These are phyloP conservation scores for Numenius arquata DNA, from an alignment of 2,113 vertebrate species.

Conservation along the genomic window DNA sequence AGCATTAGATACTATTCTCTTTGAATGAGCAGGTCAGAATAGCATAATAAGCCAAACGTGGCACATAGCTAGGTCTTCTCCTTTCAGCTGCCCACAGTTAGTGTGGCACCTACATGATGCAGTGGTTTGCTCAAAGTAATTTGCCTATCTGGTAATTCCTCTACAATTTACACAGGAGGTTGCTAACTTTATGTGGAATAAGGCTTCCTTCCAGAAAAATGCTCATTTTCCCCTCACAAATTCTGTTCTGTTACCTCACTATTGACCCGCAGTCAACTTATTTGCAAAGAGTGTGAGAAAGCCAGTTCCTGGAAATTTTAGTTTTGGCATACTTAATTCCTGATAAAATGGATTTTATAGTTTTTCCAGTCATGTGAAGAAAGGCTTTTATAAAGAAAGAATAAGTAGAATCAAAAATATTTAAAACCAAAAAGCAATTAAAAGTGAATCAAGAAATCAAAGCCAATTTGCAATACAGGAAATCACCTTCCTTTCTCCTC, in stretches of 20 bases:
- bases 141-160: neutral
- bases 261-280: neutral
- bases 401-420: neutral
- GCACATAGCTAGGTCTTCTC: neutral
- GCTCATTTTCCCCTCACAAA: neutral
- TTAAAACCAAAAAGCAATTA: neutral
- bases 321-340: neutral
- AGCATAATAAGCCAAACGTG: neutral
- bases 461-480: neutral
- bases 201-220: neutral
- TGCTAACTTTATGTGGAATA: neutral
- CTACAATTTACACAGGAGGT: neutral
- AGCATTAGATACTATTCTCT: neutral
- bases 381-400: neutral
- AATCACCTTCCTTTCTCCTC: neutral
- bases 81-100: neutral
- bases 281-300: neutral
- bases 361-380: neutral
- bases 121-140: neutral
- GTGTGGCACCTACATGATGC: neutral
- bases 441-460: neutral
- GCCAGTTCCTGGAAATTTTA: neutral
- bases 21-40: neutral
- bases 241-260: neutral
- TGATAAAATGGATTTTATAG: neutral